phyloP scores from a whole-genome alignment of 2,797 vertebrate species.

The Salmo trutta region DNA sequence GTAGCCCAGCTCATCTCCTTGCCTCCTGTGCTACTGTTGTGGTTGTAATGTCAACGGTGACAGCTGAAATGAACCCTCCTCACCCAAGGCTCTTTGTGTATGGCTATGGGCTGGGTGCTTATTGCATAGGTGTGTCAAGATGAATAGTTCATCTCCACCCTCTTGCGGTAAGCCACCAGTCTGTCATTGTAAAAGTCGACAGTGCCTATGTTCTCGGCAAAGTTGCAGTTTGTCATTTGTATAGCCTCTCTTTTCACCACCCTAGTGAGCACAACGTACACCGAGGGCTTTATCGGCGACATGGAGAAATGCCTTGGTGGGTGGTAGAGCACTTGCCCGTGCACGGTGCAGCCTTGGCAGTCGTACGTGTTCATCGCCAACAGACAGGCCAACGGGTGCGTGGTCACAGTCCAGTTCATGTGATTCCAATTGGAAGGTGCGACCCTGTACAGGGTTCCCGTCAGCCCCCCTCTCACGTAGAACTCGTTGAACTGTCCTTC shows the following conservation, averaged over 20 bases:
- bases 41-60: not conserved
- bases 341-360: conserved; percentile 20
- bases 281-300: conserved; percentile 22
- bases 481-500: conserved; percentile 2
- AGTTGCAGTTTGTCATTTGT: conserved; percentile 30
- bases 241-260: not conserved
- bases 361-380: conserved; percentile 36
- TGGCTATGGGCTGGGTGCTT: not conserved
- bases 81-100: not conserved
- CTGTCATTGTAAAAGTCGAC: not conserved
- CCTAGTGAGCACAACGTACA: conserved; percentile 24
- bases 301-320: not conserved
- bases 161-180: conserved; percentile 16
- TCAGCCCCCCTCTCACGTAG: not conserved
- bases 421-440: too few relatives aligned
- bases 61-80: not conserved
- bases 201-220: not conserved
- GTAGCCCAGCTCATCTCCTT: not conserved
- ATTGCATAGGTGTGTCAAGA: not conserved
- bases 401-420: too few relatives aligned
- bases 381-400: not conserved
- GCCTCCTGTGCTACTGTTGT: too few relatives aligned
- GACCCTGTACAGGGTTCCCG: not conserved
- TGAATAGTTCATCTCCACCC: conserved; percentile 25
- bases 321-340: conserved; percentile 12